Base-by-base conservation (phyloP, 1,140 invertebrate species). In the Paramacrobiotus metropolitanus region DNA sequence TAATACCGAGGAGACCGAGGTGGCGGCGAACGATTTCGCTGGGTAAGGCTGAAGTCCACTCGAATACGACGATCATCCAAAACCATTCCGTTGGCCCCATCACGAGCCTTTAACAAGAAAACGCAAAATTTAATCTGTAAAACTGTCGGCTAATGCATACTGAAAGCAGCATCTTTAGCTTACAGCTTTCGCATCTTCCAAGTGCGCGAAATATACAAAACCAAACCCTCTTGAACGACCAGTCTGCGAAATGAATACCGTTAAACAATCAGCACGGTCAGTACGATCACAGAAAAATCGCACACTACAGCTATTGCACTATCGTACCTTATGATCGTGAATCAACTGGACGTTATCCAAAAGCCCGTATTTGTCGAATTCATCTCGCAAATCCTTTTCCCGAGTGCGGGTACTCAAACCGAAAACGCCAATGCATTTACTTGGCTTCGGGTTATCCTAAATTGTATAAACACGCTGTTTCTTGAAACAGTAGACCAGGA, bases 21-120 rank as follows among this genome's bases (percentile, higher is more conserved):
- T n/a, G n/a, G n/a, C n/a, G n/a, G n/a, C n/a, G 91, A 94, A 71
- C 97, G 93, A 24, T 91, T 86, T 62, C 91, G 77, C 72, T 94
- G 83, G n/a, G 93, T 97, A 59, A 97, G 93, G 0, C 91, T 95
- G 76, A 82, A 98, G 73, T 95, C 93, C 21, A 97, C 90, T 65
- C 93, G 77, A 65, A 98, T 94, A 68, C 83, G 79, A 44, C 89
- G 78, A 0, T 87, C 88, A 76, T 95, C 90, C 44, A 98, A 86
- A 73, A 92, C 88, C 77, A 90, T 85, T 48, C 91, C 92, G 64
- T 82, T 82, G 67, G 88, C 91, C 67, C 86, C 80, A 65, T 96
- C 88, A 76, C 94, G 94, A 0, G 93, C 93, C 72, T 77, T 61
- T 21, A 67, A 65, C 59, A 44, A 63, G 60, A 21, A n/a, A n/a